Evolutionary conservation across 2,888 invertebrate species (phyloP), one percentile per base, ranked within the genome.

Genomic region (Panzeria rudis): DNA sequence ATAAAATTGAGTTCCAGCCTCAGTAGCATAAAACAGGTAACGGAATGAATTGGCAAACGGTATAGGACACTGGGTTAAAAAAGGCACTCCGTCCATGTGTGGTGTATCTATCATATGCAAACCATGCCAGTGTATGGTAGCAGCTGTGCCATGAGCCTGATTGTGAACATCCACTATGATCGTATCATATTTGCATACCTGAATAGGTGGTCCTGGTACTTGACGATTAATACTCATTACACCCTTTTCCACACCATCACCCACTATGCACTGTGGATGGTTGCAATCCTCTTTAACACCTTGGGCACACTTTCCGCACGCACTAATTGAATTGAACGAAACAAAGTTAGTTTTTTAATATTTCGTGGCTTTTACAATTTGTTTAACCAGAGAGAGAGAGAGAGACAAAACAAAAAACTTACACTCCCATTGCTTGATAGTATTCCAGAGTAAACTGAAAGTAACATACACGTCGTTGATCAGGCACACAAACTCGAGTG

Each of bases 71-170:
- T 97, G 97, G 0, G 97, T 96, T 8, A 97, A 94, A 86, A 94
- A 95, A 0, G 97, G 96, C 0, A 97, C 97, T 0, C 97, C 97
- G 87, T 97, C 97, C 96, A 97, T 97, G 90, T 95, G 96, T 0
- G 97, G 97, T 0, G 95, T 95, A 1, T 94, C 94, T 25, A 93
- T 92, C 92, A 97, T 96, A 89, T 96, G 96, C 88, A 96, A 95
- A 0, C 98, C 98, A 89, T 98, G 98, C 97, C 97, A 98, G 90
- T 98, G 98, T 29, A 98, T 94, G 0, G 96, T 95, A 0, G 97
- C 96, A 2, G 95, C 95, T 89, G 97, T 96, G 0, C 95, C 95
- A 89, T 94, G 94, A 90, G 97, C 92, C 71, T 94, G 93, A 90
- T 98, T 98, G 73, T 94, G 94, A 11, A 97, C 95, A 89, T 97